Percentiles rank a stretch among this genome's conserved stretches.
phyloP scores from a whole-genome alignment of 2,113 vertebrate species.

The Muscicapa adusta region DNA sequence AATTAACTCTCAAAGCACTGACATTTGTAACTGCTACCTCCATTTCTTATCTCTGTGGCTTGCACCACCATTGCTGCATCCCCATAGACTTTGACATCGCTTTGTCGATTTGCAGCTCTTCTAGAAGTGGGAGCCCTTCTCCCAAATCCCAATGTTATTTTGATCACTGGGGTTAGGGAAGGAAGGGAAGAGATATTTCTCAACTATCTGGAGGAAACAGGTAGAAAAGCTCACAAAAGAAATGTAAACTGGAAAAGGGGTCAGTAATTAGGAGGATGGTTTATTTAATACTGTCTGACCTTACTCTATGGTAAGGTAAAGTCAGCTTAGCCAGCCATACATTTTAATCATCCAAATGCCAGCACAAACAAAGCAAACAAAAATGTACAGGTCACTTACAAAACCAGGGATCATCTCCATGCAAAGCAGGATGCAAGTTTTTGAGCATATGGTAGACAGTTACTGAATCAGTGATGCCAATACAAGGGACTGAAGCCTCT shows the following conservation, averaged over 20 bases:
- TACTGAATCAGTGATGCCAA: background rate
- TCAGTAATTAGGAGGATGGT: background rate
- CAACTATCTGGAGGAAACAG: conserved; percentile 62
- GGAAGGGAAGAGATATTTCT: conserved; percentile 43
- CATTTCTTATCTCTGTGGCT: background rate
- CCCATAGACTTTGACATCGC: background rate
- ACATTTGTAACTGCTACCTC: background rate
- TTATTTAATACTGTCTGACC: conserved; percentile 45
- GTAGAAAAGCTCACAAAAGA: conserved; percentile 39
- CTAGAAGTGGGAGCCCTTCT: background rate
- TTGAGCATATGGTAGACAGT: background rate
- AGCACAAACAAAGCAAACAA: background rate
- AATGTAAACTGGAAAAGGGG: background rate
- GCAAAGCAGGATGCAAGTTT: background rate
- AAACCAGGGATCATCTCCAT: background rate
- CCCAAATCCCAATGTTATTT: background rate
- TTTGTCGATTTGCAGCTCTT: background rate
- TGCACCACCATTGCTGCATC: background rate
- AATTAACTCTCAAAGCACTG: background rate
- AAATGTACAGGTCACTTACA: background rate
- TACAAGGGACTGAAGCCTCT: background rate
- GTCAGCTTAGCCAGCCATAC: background rate
- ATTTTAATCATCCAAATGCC: background rate
- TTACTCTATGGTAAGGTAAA: background rate
- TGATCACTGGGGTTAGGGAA: background rate